Conservation (phyloP, 2,888 invertebrate species). For the Clivina fossor region DNA sequence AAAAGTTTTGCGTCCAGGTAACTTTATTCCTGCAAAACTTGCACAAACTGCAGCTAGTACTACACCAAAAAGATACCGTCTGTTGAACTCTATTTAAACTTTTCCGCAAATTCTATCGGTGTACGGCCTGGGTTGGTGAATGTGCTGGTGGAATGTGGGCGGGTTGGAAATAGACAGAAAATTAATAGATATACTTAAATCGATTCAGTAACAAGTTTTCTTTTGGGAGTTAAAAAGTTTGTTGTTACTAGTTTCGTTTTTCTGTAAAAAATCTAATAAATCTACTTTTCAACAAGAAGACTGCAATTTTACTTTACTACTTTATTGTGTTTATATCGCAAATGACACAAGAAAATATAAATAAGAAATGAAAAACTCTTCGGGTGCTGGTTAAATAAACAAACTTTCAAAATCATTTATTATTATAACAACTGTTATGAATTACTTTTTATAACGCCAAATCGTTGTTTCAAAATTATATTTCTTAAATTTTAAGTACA, state of each 20-base stretch:
- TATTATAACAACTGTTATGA: too few species aligned
- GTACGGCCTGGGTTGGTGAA: too few species aligned
- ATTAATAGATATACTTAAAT: conserved; percentile 25
- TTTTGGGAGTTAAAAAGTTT: conserved; percentile 18
- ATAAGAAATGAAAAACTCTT: background rate
- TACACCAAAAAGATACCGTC: conserved; percentile 19
- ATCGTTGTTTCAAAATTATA: too few species aligned
- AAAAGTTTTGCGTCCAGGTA: conserved; percentile 20
- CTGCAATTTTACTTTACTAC: too few species aligned
- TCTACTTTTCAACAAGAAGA: conserved; percentile 19
- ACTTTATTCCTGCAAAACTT: conserved; percentile 19
- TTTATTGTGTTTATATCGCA: background rate
- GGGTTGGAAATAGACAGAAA: conserved; percentile 20
- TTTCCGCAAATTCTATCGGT: conserved; percentile 9
- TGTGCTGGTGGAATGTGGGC: too few species aligned
- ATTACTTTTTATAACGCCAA: too few species aligned
- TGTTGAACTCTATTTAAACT: conserved; percentile 22
- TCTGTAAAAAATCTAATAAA: conserved; percentile 22
- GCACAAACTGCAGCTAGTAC: conserved; percentile 11
- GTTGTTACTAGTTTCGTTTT: conserved; percentile 16
- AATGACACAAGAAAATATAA: background rate
- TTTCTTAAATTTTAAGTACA: too few species aligned
- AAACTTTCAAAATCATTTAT: too few species aligned
- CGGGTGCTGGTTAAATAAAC: too few species aligned
- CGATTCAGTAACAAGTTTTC: conserved; percentile 23